Percentiles rank a stretch among this genome's conserved stretches.
These are phyloP conservation scores for Lycodopsis pacificus DNA, from an alignment of 2,797 vertebrate genomes.

Conservation along the genomic window DNA sequence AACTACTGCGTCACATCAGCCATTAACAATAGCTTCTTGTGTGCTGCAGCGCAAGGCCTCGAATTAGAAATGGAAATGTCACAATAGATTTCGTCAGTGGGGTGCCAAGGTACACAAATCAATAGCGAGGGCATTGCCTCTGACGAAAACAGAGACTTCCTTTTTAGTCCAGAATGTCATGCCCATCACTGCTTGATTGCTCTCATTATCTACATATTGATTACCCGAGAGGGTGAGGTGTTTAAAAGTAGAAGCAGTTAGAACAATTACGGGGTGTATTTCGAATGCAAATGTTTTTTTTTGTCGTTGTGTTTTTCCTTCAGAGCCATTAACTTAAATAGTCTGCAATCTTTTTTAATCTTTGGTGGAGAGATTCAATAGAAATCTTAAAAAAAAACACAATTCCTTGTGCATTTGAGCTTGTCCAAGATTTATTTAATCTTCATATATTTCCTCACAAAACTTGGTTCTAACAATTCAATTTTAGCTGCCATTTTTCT, in stretches of 20 bases:
- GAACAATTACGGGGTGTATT: slow-evolving; percentile 80
- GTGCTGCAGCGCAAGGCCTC: slow-evolving; percentile 55
- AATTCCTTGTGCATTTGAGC: not conserved
- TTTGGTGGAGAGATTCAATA: slow-evolving; percentile 8
- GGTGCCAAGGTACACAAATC: slow-evolving; percentile 84
- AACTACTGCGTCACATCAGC: slow-evolving; percentile 7
- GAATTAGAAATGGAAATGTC: slow-evolving; percentile 83
- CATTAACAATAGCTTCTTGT: slow-evolving; percentile 46
- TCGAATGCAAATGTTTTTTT: slow-evolving; percentile 63
- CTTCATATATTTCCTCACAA: not conserved
- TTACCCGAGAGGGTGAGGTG: slow-evolving; percentile 73
- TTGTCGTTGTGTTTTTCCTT: not conserved
- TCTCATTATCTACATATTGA: slow-evolving; percentile 86
- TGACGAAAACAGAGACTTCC: slow-evolving; percentile 75
- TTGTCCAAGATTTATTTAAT: not conserved
- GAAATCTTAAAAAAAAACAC: not conserved
- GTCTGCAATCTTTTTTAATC: slow-evolving; percentile 37
- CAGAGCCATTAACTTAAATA: slow-evolving; percentile 39
- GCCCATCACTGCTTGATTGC: slow-evolving; percentile 81
- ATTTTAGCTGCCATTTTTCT: slow-evolving; percentile 26
- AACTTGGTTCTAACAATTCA: not conserved
- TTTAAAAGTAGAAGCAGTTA: slow-evolving; percentile 75
- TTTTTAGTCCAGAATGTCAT: slow-evolving; percentile 80
- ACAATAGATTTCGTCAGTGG: slow-evolving; percentile 84
- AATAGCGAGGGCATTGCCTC: slow-evolving; percentile 78